phyloP scores from a whole-genome alignment of 2,888 invertebrate species.

The Aporophyla nigra region DNA sequence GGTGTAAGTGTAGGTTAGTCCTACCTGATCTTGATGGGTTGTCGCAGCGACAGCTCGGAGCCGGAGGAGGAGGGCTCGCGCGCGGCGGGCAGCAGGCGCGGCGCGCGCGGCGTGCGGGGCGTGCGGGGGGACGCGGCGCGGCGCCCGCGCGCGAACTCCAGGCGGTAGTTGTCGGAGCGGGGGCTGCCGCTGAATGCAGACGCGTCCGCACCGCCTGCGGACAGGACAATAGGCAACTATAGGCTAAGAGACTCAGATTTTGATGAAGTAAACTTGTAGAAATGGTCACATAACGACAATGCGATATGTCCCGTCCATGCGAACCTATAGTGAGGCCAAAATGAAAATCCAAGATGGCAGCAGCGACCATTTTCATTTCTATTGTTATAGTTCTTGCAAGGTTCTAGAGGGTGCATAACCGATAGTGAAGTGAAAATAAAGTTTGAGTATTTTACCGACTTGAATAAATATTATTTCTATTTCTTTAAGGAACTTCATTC shows the following conservation, averaged over 20 bases:
- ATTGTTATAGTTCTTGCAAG: too few relatives aligned
- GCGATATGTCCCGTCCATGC: too few relatives aligned
- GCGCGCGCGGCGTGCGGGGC: conserved; percentile 83
- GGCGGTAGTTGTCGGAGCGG: conserved; percentile 93
- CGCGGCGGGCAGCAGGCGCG: conserved; percentile 81
- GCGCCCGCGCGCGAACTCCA: conserved; percentile 93
- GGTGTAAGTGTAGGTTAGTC: not conserved
- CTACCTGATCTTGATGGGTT: conserved; percentile 87
- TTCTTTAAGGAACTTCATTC: too few relatives aligned
- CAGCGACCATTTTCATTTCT: too few relatives aligned
- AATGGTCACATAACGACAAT: too few relatives aligned
- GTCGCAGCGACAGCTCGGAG: conserved; percentile 84
- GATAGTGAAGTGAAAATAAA: too few relatives aligned
- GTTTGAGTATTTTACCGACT: too few relatives aligned
- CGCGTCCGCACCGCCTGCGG: conserved; percentile 74
- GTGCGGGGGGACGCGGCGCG: conserved; percentile 84
- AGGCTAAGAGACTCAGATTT: not conserved
- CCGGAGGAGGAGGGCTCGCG: conserved; percentile 84
- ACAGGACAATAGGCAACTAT: fast-evolving
- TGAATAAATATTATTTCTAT: too few relatives aligned
- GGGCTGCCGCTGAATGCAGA: conserved; percentile 86
- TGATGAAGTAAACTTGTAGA: too few relatives aligned
- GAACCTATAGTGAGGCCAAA: too few relatives aligned
- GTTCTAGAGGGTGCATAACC: too few relatives aligned
- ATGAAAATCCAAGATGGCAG: too few relatives aligned